Conservation (phyloP, 2,113 vertebrate genomes). For the Neodontobutis hainanensis region DNA sequence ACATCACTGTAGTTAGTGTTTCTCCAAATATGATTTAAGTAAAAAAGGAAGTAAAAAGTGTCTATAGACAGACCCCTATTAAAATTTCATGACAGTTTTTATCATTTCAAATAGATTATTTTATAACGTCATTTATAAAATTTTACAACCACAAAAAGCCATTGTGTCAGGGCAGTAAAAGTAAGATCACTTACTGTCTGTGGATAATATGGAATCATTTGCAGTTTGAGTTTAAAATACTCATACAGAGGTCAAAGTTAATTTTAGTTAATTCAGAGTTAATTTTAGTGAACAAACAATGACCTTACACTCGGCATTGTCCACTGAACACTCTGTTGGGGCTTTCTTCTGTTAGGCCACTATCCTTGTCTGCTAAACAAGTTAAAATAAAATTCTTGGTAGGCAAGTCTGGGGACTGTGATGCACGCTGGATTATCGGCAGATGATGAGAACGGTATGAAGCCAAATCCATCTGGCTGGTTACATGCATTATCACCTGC, state of each 20-base stretch:
- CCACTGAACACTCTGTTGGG: neutral
- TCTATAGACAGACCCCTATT: neutral
- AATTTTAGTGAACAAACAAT: too few relatives aligned
- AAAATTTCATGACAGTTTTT: too few relatives aligned
- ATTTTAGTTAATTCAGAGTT: too few relatives aligned
- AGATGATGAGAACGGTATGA: slow-evolving; percentile 34
- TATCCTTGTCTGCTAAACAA: neutral
- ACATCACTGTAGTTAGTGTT: neutral
- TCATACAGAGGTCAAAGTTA: too few relatives aligned
- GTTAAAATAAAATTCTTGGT: neutral
- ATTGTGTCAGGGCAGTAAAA: too few relatives aligned
- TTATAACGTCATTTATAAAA: too few relatives aligned
- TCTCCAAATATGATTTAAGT: neutral
- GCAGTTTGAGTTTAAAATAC: too few relatives aligned
- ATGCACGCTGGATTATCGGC: slow-evolving; percentile 37
- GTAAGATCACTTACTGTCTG: too few relatives aligned
- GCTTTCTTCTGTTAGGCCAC: neutral
- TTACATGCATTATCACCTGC: slow-evolving; percentile 34
- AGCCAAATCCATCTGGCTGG: slow-evolving; percentile 41
- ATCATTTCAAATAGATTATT: too few relatives aligned
- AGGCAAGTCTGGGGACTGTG: neutral
- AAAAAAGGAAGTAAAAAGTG: neutral
- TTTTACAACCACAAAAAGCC: too few relatives aligned
- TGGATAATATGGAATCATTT: too few relatives aligned
- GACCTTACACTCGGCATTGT: too few relatives aligned